These are phyloP conservation scores for Corythaixoides concolor DNA, from an alignment of 2,113 vertebrate species.

Conservation along the genomic window DNA sequence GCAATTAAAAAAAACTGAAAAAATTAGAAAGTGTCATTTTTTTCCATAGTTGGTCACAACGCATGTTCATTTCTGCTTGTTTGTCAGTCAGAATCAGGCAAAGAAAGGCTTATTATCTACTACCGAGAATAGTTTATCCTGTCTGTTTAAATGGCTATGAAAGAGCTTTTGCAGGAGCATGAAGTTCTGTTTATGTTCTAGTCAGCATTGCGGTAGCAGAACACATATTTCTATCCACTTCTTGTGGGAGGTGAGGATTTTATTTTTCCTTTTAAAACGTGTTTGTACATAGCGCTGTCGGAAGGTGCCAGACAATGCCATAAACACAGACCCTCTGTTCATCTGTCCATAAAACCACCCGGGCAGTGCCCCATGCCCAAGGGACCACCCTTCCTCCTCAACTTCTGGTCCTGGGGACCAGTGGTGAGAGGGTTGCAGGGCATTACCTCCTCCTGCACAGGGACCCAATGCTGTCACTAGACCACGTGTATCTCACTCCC, in stretches of 20 bases:
- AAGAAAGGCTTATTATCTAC: neutral
- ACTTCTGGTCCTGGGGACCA: neutral
- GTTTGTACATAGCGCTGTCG: neutral
- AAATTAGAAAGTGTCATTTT: neutral
- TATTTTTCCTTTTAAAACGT: neutral
- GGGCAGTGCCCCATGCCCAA: neutral
- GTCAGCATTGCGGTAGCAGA: neutral
- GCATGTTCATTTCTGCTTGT: neutral
- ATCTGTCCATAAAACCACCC: neutral
- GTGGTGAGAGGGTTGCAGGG: neutral
- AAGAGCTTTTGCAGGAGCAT: neutral
- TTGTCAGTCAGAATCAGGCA: neutral
- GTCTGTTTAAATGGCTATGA: neutral
- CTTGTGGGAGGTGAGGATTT: neutral
- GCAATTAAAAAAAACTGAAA: neutral
- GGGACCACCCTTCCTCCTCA: neutral
- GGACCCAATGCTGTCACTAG: neutral
- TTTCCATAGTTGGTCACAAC: neutral
- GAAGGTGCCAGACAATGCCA: neutral
- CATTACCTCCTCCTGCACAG: neutral
- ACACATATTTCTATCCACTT: neutral
- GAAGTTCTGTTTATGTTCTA: neutral
- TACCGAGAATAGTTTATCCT: neutral
- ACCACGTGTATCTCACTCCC: fast-evolving
- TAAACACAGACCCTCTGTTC: neutral